A percentile compares a stretch with the other conserved stretches of the same genome.
Evolutionary conservation across 1,140 invertebrate genomes (phyloP).

Genomic region (Dendroctonus valens): DNA sequence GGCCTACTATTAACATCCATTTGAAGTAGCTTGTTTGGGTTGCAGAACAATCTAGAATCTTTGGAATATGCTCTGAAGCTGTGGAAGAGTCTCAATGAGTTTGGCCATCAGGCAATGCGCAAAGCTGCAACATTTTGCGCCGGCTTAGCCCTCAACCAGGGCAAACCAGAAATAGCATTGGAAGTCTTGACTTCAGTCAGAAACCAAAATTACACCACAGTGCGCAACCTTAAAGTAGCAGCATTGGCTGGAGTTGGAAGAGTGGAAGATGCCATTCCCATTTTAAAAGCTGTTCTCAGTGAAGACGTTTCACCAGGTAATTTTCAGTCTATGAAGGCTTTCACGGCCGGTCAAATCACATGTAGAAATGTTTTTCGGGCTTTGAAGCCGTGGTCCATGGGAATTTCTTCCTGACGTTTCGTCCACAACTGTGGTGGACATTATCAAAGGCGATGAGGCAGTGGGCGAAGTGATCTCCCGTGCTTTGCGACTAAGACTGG

Average conservation of each 20-base stretch:
- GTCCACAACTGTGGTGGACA: too few species aligned
- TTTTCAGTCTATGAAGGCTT: background rate
- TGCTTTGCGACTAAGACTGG: too few species aligned
- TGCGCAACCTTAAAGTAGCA: constrained; percentile 61
- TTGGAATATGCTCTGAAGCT: constrained; percentile 63
- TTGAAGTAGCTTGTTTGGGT: background rate
- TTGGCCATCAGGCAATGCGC: constrained; percentile 57
- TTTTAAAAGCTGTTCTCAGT: constrained; percentile 60
- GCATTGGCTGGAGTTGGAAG: constrained; percentile 61
- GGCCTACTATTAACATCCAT: background rate
- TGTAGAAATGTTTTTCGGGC: too few species aligned
- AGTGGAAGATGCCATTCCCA: constrained; percentile 62
- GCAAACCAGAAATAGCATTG: constrained; percentile 62
- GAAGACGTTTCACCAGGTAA: constrained; percentile 52
- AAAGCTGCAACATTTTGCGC: constrained; percentile 63
- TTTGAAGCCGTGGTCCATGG: too few species aligned
- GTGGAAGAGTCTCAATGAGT: constrained; percentile 58
- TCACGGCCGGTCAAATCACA: too few species aligned
- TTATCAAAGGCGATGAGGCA: too few species aligned
- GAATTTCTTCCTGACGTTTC: too few species aligned
- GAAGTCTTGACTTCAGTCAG: constrained; percentile 60
- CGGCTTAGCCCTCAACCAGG: constrained; percentile 67
- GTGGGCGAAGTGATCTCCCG: too few species aligned
- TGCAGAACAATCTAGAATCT: constrained; percentile 69
- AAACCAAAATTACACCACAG: constrained; percentile 62